These are phyloP conservation scores for Trachymyrmex septentrionalis DNA, from an alignment of 1,140 invertebrate species.

Conservation along the genomic window DNA sequence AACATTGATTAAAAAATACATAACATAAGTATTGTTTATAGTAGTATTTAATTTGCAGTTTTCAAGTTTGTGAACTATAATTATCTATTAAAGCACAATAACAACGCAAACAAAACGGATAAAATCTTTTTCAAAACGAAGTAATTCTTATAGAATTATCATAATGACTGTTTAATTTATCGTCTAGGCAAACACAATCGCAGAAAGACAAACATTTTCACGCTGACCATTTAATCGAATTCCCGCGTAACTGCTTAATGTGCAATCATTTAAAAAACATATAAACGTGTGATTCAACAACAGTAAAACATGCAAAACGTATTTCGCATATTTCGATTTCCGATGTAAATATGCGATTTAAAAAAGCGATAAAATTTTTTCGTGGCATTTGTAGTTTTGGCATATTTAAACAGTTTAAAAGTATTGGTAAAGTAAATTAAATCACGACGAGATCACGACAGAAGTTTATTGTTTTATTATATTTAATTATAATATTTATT, in stretches of 20 bases:
- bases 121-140: slow-evolving; percentile 48
- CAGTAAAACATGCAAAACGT: neutral
- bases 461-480: neutral
- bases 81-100: slow-evolving; percentile 16
- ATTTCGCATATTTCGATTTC: neutral
- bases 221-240: slow-evolving; percentile 32
- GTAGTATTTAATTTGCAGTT: slow-evolving; percentile 33
- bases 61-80: slow-evolving; percentile 4
- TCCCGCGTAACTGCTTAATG: neutral
- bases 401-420: neutral
- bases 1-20: neutral
- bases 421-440: neutral
- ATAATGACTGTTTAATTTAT: slow-evolving; percentile 30
- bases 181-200: neutral
- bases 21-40: slow-evolving; percentile 23
- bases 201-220: slow-evolving; percentile 33
- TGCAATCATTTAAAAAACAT: slow-evolving; percentile 18
- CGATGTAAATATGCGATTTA: neutral
- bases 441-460: neutral
- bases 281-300: neutral
- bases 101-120: slow-evolving; percentile 6
- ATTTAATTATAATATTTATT: neutral
- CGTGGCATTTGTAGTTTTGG: neutral
- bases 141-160: slow-evolving; percentile 48
- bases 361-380: slow-evolving; percentile 18